Evolutionary conservation across 2,797 vertebrate genomes (phyloP), one percentile per base, ranked within the genome.

Genomic region (Xiphorhynchus erythropygius): DNA sequence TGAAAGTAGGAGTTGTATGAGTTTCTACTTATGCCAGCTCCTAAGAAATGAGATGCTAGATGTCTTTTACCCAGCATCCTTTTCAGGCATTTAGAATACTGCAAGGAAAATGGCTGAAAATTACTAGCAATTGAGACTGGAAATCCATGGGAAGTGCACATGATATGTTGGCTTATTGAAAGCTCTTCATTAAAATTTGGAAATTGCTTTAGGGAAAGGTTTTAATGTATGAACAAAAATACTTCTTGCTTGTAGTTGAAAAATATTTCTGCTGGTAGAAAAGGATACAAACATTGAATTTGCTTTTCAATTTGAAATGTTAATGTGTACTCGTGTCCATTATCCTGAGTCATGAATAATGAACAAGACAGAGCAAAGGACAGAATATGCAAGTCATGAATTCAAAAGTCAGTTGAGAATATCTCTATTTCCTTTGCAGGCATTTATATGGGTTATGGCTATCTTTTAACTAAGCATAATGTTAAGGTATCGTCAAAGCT

Each of bases 351-450:
- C 22, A 67, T 53, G 68, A 90, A 80, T 95, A 92, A 84, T 77
- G 52, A 89, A 76, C 32, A 12, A 22, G 37, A 27, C 52, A 89
- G 47, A 93, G 47, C 59, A 96, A 89, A 94, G 88, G 81, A 64
- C 81, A 89, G 52, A 92, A 77, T 84, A 63, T 67, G 37, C 86
- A 93, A 89, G 71, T 96, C 81, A 79, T 84, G 41, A 87, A 67
- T 83, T 92, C 27, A 74, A 44, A 76, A 90, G 28, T 69, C 63
- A 81, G 28, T 33, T 53, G 59, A 79, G 56, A 87, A 63, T 83
- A 73, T 83, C 30, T 73, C 50, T 69, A 0, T 69, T 89, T 94
- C 55, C 41, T 92, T 77, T 71, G 56, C 57, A 80, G 60, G 16
- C 33, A 71, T 77, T 64, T 90, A 24, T 73, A 60, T 3, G 7